Percentiles rank a stretch among this genome's conserved stretches.
Conservation (phyloP, 2,888 invertebrate genomes). For the Geotrupes spiniger region DNA sequence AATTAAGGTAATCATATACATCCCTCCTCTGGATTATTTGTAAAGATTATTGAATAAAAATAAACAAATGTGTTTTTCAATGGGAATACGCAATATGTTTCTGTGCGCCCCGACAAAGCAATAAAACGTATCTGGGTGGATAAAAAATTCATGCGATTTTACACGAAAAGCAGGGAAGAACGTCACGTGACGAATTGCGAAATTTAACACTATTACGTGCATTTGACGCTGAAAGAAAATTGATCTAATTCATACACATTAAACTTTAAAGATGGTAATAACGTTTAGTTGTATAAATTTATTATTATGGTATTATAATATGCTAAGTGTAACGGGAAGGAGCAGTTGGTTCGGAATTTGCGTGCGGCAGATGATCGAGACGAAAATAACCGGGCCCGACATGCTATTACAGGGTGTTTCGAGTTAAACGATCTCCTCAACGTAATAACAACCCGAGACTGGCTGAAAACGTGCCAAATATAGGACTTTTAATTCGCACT, state of each 20-base stretch:
- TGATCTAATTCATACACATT: background rate
- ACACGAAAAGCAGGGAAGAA: too few relatives aligned
- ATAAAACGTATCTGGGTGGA: too few relatives aligned
- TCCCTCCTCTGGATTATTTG: too few relatives aligned
- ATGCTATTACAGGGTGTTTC: slow-evolving; percentile 21
- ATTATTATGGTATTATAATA: slow-evolving; percentile 6
- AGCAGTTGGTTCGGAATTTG: slow-evolving; percentile 12
- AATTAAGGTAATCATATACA: too few relatives aligned
- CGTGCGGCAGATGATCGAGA: slow-evolving; percentile 20
- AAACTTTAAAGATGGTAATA: background rate
- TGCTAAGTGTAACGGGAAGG: slow-evolving; percentile 15
- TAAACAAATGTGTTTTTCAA: too few relatives aligned
- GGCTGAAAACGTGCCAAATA: slow-evolving; percentile 17
- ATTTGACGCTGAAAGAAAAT: too few relatives aligned
- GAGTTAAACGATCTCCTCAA: slow-evolving; percentile 12
- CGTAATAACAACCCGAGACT: slow-evolving; percentile 7
- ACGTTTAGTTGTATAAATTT: background rate
- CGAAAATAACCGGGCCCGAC: slow-evolving; percentile 17
- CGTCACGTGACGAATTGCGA: too few relatives aligned
- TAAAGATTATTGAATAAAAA: too few relatives aligned
- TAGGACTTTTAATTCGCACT: slow-evolving; percentile 19
- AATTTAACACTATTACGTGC: too few relatives aligned
- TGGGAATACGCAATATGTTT: too few relatives aligned
- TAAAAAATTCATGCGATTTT: too few relatives aligned
- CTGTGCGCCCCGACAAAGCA: too few relatives aligned